Base-by-base conservation (phyloP, 2,888 invertebrate genomes). In the Drosophila anceps region DNA sequence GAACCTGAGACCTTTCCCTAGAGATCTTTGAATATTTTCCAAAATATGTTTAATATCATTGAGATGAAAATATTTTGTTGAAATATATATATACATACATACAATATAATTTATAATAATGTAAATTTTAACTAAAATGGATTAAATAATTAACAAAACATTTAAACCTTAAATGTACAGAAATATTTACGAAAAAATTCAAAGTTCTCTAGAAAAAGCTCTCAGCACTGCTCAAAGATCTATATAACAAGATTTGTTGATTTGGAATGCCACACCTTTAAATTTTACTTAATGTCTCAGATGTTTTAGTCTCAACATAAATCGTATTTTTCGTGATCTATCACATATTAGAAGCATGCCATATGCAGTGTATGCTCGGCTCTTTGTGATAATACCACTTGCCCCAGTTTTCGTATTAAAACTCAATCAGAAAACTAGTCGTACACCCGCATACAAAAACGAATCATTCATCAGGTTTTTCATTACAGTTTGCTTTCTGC, bases 391-490 rank as follows among this genome's bases (percentile, higher is more conserved):
- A 55, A 39, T 57, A 33, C 31, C 41, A 41, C 27, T 51, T 46
- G 46, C 12, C 41, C 46, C 12, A 63, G 50, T 59, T 55, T 54
- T 24, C 35, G 27, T 62, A 51, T 51, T 41, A 46, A 33, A 43
- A 67, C 13, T 29, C 66, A 71, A 18, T 55, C 54, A 39, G 44
- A 69, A 44, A 61, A 53, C 61, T 61, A 69, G 27, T 61, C 61
- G 39, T 43, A 58, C 53, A 31, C 15, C 57, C 44, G 60, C 71
- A 58, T 35, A 73, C 43, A 69, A 67, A 33, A 76, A 58, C 60
- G 58, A 75, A 64, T 73, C 72, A 79, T 80, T 82, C 81, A 82
- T 84, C 85, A 87, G 78, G 80, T 83, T 85, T 88, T 84, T 80
- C 83, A 69, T 73, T 73, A 64, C 70, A 73, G n/a, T n/a, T n/a